These are phyloP conservation scores for Acanthornis magna DNA, from an alignment of 2,797 vertebrate species.

Conservation along the genomic window DNA sequence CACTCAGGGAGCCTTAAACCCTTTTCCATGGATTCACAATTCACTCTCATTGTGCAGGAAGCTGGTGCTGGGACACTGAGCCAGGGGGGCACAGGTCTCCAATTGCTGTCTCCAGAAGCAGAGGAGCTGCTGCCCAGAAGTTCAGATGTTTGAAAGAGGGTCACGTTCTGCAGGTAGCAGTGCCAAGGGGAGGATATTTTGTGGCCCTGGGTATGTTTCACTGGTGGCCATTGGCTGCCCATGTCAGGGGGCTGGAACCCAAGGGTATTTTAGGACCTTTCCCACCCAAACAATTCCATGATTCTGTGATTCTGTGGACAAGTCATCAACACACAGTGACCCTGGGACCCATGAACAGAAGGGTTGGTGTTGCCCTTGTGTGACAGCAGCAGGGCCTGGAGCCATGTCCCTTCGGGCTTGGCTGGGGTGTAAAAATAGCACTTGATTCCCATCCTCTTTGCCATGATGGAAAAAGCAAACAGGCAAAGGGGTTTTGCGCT, in stretches of 20 bases:
- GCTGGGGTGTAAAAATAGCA: background rate
- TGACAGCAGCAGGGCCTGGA: background rate
- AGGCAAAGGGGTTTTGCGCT: background rate
- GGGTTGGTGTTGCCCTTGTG: background rate
- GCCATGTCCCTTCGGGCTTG: rapidly evolving
- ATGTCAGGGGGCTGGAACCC: background rate
- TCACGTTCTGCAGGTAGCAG: background rate
- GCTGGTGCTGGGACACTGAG: background rate
- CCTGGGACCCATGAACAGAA: rapidly evolving
- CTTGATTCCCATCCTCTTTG: background rate
- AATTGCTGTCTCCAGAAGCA: background rate
- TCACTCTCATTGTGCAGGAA: background rate
- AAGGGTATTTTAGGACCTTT: background rate
- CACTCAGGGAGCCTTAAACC: background rate
- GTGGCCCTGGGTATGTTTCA: background rate
- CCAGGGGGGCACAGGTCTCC: background rate
- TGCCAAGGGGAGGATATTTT: background rate
- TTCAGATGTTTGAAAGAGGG: background rate
- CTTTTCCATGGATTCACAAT: background rate
- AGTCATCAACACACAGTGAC: background rate
- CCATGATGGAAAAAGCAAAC: background rate
- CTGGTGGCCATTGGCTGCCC: background rate
- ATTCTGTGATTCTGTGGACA: background rate
- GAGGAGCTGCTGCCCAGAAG: background rate
- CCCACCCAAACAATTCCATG: background rate